Conservation (phyloP, 2,113 vertebrate genomes). For the Lutjanus erythropterus region DNA sequence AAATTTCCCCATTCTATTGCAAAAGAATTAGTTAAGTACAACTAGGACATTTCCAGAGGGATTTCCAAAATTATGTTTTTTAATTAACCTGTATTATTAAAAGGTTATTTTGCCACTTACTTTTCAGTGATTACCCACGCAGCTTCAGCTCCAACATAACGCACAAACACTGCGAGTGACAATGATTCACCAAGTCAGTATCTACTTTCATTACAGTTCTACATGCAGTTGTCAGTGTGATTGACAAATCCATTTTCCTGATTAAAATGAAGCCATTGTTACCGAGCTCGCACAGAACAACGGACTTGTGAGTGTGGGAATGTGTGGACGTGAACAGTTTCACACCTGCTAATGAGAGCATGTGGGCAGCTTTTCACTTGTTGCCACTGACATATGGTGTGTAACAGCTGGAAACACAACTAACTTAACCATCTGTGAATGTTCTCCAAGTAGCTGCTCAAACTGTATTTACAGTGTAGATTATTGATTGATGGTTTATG, state of each 20-base stretch:
- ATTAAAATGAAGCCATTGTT: neutral
- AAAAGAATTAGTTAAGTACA: neutral
- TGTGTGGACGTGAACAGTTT: neutral
- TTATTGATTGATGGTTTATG: neutral
- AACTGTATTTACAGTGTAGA: neutral
- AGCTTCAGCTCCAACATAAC: neutral
- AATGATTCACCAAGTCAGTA: neutral
- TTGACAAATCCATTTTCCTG: neutral
- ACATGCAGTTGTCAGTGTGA: neutral
- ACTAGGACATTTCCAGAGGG: neutral
- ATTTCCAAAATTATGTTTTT: neutral
- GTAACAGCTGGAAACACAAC: conserved; percentile 39
- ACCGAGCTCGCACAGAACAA: no score
- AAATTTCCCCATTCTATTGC: neutral
- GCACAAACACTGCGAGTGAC: no score
- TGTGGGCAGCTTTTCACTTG: conserved; percentile 1
- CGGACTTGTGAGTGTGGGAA: neutral
- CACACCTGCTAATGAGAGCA: conserved; percentile 35
- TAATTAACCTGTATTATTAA: neutral
- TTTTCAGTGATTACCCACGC: neutral
- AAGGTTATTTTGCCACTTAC: neutral
- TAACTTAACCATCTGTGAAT: neutral
- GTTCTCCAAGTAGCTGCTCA: neutral
- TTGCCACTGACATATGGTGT: neutral
- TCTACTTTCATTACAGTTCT: neutral